Evolutionary conservation across 2,797 vertebrate genomes (phyloP), one percentile per base, ranked within the genome.

Genomic region (Galago senegalensis): DNA sequence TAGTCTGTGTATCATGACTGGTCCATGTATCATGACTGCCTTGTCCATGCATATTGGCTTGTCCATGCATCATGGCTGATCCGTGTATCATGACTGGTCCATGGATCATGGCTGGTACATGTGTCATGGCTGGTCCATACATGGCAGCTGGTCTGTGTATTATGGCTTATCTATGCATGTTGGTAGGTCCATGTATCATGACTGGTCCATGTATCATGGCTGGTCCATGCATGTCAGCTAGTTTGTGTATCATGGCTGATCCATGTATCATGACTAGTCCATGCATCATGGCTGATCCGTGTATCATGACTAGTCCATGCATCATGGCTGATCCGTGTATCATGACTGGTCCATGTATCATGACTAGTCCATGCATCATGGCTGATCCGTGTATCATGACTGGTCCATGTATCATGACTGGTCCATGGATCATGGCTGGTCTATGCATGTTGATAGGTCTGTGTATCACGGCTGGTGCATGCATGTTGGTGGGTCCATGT

Each of bases 151-250:
- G 20, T 25, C 43, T 8, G 1, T 23, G 17, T 8, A 21, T 75
- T 12, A 2, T 4, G 0, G 7, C 31, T n/a, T 7, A 16, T 34
- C 12, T 37, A 17, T 37, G 20, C 3, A 1, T 16, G 34, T 14
- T 13, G 7, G 0, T 2, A 25, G 11, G 12, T 27, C 14, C 14
- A 9, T 6, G 27, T 2, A 23, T 16, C 40, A 76, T 17, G 20
- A 27, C 14, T 23, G 63, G 61, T 53, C 60, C 20, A 8, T n/a
- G 34, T 23, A 12, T 53, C 31, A 56, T 23, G 46, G 25, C 37
- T 70, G 61, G 61, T 73, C 65, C 20, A 29, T 23, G 11, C 56
- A 80, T 34, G 46, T 37, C 5, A 5, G 40, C 40, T 40, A 4
- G 20, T 8, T 5, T 14, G 2, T 49, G 27, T 46, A 18, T 13